Percentiles rank a stretch among this genome's conserved stretches.
Evolutionary conservation across 2,113 vertebrate genomes (phyloP).

Genomic region (Pagrus major): DNA sequence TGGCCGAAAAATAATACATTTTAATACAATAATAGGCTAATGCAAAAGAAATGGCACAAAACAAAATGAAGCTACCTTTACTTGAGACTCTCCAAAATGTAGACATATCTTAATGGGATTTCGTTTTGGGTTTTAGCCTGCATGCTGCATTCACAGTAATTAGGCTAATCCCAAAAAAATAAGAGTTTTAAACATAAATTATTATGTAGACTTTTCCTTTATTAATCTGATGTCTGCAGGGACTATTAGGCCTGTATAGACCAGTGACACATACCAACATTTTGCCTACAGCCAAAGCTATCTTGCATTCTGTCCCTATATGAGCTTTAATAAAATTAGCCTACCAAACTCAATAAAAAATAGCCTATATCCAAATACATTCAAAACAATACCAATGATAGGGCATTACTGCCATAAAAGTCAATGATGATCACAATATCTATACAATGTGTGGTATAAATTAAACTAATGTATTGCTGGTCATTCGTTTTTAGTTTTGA

Average conservation of each 20-base stretch:
- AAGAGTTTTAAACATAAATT: background rate
- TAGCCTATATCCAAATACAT: background rate
- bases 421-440: background rate
- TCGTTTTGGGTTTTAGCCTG: too few relatives aligned
- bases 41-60: background rate
- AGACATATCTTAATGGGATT: background rate
- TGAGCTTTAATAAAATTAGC: background rate
- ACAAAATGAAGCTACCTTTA: background rate
- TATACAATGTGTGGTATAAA: background rate
- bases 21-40: background rate
- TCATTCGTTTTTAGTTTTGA: background rate
- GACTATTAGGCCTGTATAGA: too few relatives aligned
- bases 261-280: background rate
- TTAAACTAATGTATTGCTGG: too few relatives aligned
- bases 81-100: background rate
- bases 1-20: background rate
- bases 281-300: background rate
- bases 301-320: background rate
- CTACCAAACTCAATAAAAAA: background rate
- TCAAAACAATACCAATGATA: background rate
- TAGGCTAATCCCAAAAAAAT: background rate
- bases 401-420: background rate
- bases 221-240: background rate
- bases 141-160: background rate
- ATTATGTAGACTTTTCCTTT: fast-evolving